Conservation (phyloP, 1,140 invertebrate genomes). For the Drosophila pseudoananassae region DNA sequence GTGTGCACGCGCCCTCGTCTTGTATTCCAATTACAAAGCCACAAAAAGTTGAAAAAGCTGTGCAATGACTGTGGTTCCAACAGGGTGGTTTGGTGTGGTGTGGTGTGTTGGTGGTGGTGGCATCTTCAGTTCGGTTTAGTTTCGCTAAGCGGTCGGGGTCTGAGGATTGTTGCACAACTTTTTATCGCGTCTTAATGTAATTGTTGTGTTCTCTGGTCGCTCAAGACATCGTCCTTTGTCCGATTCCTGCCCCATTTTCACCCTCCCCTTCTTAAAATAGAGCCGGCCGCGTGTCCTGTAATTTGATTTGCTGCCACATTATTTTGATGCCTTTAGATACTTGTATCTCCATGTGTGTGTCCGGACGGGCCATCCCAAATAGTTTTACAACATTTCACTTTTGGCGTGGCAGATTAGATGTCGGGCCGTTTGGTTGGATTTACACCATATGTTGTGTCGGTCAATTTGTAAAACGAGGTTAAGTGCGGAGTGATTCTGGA, state of each 20-base stretch:
- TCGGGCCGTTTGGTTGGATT: conserved; percentile 73
- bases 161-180: conserved; percentile 77
- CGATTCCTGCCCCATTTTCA: conserved; percentile 7
- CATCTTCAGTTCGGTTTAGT: conserved; percentile 13
- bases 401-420: conserved; percentile 58
- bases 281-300: conserved; percentile 62
- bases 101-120: neutral
- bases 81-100: neutral
- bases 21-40: conserved; percentile 82
- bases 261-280: conserved; percentile 17
- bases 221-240: conserved; percentile 9
- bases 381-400: conserved; percentile 77
- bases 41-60: conserved; percentile 82
- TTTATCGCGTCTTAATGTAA: conserved; percentile 83
- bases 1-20: conserved; percentile 56
- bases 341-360: conserved; percentile 19
- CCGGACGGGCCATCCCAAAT: conserved; percentile 46
- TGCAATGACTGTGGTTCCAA: conserved; percentile 71
- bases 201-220: conserved; percentile 74
- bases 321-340: conserved; percentile 68
- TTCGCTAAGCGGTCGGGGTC: conserved; percentile 30
- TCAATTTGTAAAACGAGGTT: conserved; percentile 80
- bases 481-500: conserved; percentile 38
- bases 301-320: conserved; percentile 81
- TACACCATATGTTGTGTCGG: conserved; percentile 75